Evolutionary conservation across 2,113 vertebrate genomes (phyloP), one percentile per base, ranked within the genome.

Genomic region (Prionailurus bengalensis): DNA sequence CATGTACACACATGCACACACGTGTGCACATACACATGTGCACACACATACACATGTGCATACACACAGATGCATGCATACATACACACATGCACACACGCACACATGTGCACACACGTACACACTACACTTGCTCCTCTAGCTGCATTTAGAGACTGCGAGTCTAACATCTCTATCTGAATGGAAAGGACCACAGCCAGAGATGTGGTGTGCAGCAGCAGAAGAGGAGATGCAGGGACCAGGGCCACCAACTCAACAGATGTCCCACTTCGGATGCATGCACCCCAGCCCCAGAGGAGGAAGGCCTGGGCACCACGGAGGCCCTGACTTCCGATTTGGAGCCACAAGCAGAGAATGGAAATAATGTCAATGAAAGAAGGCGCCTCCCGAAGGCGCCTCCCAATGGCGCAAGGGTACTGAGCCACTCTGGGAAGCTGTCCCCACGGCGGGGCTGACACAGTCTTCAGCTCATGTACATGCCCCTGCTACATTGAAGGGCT

Each of bases 131-230:
- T 5, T 15, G 2, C 11, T 48, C 78, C 61, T 66, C 80, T 1
- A 4, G 81, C 68, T 10, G 16, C 39, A 1, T n/a, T 78, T 92
- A 96, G 39, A 96, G 66, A 97, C 96, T 95, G 17, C 3, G 89
- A 89, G 85, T 36, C 96, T 81, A 95, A 97, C 4, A 3, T 95
- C 95, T 98, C 97, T 39, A 0, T 96, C 92, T 48, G 55, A 74
- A 58, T 90, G 97, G 97, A 84, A 98, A 97, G 97, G 97, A 96
- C 92, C 97, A 42, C 82, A 29, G 27, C 89, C 31, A 31, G 23
- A 51, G 78, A 42, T 25, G 0, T 33, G 31, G 80, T 0, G 0
- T 31, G 29, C 5, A 0, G 42, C 21, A 2, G 61, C 31, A 7
- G 68, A 0, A 53, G 83, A 93, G 80, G 83, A 78, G 68, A 65